phyloP scores from a whole-genome alignment of 2,113 vertebrate genomes.

The Mirza zaza region DNA sequence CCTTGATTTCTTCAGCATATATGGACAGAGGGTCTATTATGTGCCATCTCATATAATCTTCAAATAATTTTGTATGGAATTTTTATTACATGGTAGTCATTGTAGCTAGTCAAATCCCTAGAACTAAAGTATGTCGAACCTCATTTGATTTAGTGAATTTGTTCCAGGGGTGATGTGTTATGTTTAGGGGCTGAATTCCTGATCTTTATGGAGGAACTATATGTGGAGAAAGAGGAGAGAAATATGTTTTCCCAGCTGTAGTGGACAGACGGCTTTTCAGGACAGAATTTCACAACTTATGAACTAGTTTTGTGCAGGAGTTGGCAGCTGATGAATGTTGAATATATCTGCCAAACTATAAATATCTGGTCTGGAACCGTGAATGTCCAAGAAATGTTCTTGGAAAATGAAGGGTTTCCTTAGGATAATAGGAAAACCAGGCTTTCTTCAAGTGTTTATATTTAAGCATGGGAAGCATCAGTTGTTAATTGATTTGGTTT shows the following conservation, averaged over 20 bases:
- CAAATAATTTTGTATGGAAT: not conserved
- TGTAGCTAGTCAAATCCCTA: not conserved
- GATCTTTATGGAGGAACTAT: not conserved
- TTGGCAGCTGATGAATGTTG: slow-evolving; percentile 34
- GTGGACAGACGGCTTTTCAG: slow-evolving; percentile 15
- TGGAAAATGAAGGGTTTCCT: slow-evolving; percentile 53
- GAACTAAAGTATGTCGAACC: not conserved
- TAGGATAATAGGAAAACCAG: slow-evolving; percentile 40
- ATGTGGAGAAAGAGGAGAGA: not conserved
- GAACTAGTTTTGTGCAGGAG: slow-evolving; percentile 11
- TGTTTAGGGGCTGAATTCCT: not conserved
- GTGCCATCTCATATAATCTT: not conserved
- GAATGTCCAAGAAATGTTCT: slow-evolving; percentile 41
- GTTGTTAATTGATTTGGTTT: not conserved
- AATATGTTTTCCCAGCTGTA: not conserved
- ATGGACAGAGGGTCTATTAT: not conserved
- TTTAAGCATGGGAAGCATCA: not conserved
- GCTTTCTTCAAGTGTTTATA: not conserved
- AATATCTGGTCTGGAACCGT: slow-evolving; percentile 41
- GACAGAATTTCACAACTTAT: slow-evolving; percentile 18
- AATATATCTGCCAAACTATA: slow-evolving; percentile 57
- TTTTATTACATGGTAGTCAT: not conserved
- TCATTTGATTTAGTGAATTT: not conserved
- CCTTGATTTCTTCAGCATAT: not conserved
- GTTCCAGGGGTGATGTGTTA: not conserved